Percentiles rank a stretch among this genome's conserved stretches.
These are phyloP conservation scores for Salvelinus namaycush DNA, from an alignment of 2,113 vertebrate genomes.

Conservation along the genomic window DNA sequence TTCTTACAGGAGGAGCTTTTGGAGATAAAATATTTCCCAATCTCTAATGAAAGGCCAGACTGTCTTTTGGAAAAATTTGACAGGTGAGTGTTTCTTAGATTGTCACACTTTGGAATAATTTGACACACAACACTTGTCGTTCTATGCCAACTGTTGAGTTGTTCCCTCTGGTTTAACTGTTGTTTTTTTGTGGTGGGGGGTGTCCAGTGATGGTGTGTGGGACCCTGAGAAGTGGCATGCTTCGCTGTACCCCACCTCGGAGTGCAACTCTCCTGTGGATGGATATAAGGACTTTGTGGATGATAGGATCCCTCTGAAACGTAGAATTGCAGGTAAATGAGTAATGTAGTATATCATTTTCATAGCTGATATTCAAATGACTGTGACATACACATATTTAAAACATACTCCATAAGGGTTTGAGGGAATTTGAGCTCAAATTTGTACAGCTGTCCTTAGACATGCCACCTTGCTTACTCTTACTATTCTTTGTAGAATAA, in stretches of 20 bases:
- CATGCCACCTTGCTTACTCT: not conserved
- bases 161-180: not conserved
- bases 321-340: slow-evolving; percentile 86
- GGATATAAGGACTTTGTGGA: slow-evolving; percentile 86
- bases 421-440: too few relatives aligned
- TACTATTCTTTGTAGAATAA: not conserved
- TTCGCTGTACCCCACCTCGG: slow-evolving; percentile 91
- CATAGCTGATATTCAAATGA: too few relatives aligned
- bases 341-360: too few relatives aligned
- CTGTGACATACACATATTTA: not conserved
- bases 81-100: slow-evolving; percentile 78
- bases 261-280: slow-evolving; percentile 86
- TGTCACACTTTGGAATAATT: not conserved
- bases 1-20: slow-evolving; percentile 86
- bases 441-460: too few relatives aligned
- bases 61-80: slow-evolving; percentile 96
- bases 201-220: slow-evolving; percentile 92
- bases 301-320: slow-evolving; percentile 86
- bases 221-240: slow-evolving; percentile 99
- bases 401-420: not conserved
- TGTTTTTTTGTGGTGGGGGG: not conserved
- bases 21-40: slow-evolving; percentile 90
- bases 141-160: too few relatives aligned
- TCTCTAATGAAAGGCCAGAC: slow-evolving; percentile 92
- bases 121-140: not conserved